These are phyloP conservation scores for Labeo rohita DNA, from an alignment of 2,113 vertebrate genomes.

Conservation along the genomic window DNA sequence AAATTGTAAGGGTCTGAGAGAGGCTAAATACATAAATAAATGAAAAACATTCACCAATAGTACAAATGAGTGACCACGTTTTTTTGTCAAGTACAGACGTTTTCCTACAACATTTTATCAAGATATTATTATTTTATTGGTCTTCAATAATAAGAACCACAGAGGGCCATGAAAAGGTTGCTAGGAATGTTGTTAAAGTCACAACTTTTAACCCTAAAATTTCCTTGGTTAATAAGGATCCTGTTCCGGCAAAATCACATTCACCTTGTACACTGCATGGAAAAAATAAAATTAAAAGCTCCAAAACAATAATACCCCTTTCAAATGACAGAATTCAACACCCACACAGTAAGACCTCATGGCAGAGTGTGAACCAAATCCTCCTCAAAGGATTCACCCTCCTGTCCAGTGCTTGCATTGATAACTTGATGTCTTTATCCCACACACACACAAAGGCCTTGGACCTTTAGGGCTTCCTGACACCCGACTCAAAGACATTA, in stretches of 20 bases:
- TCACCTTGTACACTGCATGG: background rate
- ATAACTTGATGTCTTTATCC: slow-evolving; percentile 21
- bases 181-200: background rate
- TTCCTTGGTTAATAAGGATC: background rate
- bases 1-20: background rate
- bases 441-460: background rate
- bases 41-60: background rate
- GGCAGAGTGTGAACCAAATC: background rate
- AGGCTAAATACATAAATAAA: background rate
- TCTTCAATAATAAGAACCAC: background rate
- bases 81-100: background rate
- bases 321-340: background rate
- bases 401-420: background rate
- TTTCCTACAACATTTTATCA: background rate
- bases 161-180: background rate
- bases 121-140: background rate
- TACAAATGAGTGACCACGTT: background rate
- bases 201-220: background rate
- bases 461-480: background rate
- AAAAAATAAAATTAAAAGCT: background rate
- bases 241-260: background rate
- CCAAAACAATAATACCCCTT: background rate
- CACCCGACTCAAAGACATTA: background rate
- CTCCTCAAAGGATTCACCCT: background rate
- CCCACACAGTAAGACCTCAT: background rate